Evolutionary conservation across 2,888 invertebrate genomes (phyloP).

Genomic region (Cataglyphis altisquamis): DNA sequence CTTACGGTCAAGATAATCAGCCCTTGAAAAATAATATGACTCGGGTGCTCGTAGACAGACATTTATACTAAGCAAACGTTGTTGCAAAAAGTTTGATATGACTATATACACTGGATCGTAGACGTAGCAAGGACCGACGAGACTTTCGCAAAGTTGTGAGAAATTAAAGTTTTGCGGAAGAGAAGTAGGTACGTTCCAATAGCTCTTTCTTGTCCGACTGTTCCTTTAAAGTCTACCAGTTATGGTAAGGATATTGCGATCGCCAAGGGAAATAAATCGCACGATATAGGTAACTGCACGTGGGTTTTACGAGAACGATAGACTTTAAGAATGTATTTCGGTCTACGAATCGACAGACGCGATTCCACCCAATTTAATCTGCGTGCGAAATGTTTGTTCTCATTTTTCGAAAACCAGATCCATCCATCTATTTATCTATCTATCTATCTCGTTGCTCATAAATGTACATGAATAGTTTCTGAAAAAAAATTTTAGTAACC

Average conservation of each 20-base stretch:
- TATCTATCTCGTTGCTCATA: not conserved
- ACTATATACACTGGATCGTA: slow-evolving; percentile 37
- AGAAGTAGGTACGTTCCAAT: slow-evolving; percentile 27
- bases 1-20: not conserved
- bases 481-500: slow-evolving; percentile 1
- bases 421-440: too few relatives aligned
- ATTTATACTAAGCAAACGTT: slow-evolving; percentile 30
- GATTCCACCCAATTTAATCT: slow-evolving; percentile 34
- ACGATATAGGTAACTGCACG: slow-evolving; percentile 30
- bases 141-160: slow-evolving; percentile 75
- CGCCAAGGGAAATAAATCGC: slow-evolving; percentile 65
- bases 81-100: slow-evolving; percentile 21
- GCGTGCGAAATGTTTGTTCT: slow-evolving; percentile 28
- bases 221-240: slow-evolving; percentile 37
- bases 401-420: not conserved
- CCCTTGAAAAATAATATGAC: not conserved
- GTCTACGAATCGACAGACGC: not conserved
- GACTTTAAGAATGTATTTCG: slow-evolving; percentile 47
- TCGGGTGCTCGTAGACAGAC: not conserved
- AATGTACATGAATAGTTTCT: not conserved
- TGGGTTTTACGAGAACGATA: slow-evolving; percentile 39
- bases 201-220: slow-evolving; percentile 36
- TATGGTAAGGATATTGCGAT: slow-evolving; percentile 54
- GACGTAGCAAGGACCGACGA: slow-evolving; percentile 62
- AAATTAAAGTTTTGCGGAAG: slow-evolving; percentile 73